Evolutionary conservation across 2,113 vertebrate genomes (phyloP), one percentile per base, ranked within the genome.

Genomic region (Alosa alosa): DNA sequence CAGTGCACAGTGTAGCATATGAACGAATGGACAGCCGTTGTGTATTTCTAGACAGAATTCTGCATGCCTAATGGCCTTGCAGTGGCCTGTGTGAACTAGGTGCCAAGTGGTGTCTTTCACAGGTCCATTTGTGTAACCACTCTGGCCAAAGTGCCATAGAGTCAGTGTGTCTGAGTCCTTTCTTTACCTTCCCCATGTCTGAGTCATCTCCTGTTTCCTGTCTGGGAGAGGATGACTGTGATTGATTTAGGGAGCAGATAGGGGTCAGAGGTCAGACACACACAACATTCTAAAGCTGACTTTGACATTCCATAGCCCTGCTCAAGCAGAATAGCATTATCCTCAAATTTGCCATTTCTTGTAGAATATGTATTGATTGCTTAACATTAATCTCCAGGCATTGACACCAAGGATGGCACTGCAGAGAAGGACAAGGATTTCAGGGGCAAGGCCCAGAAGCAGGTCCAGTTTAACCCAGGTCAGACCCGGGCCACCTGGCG

Each of bases 401-500:
- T 97, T 86, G 94, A 87, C 52, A 97, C 96, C 20, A 95, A 95
- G 90, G 96, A 97, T 85, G 96, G 94, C 50, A 97, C 95, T 2
- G 96, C 96, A 50, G 87, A 95, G 88, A 94, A 94, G 82, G 95
- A 95, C 87, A 95, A 97, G 91, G 96, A 97, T 89, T 97, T 98
- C 91, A 95, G 95, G 64, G 95, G 94, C 6, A 96, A 96, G 89
- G 64, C 92, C 78, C 96, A 96, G 92, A 96, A 96, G 88, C 95
- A 96, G 88, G 94, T 97, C 85, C 96, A 95, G 44, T 97, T 98
- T 91, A 96, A 95, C 85, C 97, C 96, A 0, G 96, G 96, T 44
- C 96, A 98, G 91, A 95, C 94, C 22, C 92, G 83, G 0, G 96
- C 96, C 1, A 93, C 90, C 41, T 98, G 96, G 97, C 93, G 72